These are phyloP conservation scores for Gopherus flavomarginatus DNA, from an alignment of 2,113 vertebrate genomes.

Conservation along the genomic window DNA sequence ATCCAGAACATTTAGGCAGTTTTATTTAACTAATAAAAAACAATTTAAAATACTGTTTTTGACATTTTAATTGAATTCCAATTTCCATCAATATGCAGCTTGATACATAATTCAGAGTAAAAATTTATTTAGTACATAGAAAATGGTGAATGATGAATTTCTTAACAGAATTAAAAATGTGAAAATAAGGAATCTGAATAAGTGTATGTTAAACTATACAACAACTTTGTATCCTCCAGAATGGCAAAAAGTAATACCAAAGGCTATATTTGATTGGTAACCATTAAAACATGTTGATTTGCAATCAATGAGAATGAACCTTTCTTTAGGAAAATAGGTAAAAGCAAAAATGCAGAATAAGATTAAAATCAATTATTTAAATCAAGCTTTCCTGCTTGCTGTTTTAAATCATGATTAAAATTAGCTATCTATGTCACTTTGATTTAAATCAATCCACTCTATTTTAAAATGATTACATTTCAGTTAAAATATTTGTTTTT, in stretches of 20 bases:
- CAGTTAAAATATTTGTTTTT: neutral
- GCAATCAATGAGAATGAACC: neutral
- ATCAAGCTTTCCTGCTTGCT: too few species aligned
- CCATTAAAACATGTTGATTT: too few species aligned
- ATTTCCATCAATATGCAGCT: neutral
- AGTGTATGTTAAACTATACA: neutral
- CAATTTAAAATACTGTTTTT: neutral
- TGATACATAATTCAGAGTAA: neutral
- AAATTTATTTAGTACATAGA: neutral
- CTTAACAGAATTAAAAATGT: neutral
- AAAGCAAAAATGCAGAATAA: too few species aligned
- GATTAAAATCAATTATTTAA: neutral
- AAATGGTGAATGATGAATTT: neutral
- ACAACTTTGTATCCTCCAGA: neutral
- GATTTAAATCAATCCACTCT: neutral
- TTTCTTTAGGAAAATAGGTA: too few species aligned
- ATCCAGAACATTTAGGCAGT: neutral
- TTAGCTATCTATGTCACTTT: neutral
- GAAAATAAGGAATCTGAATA: neutral
- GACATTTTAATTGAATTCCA: neutral
- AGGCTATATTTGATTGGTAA: neutral
- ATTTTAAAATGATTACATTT: neutral
- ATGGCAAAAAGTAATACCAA: neutral
- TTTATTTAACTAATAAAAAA: neutral
- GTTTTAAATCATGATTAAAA: neutral